These are phyloP conservation scores for Tetanocera ferruginea DNA, from an alignment of 2,888 invertebrate genomes.

Conservation along the genomic window DNA sequence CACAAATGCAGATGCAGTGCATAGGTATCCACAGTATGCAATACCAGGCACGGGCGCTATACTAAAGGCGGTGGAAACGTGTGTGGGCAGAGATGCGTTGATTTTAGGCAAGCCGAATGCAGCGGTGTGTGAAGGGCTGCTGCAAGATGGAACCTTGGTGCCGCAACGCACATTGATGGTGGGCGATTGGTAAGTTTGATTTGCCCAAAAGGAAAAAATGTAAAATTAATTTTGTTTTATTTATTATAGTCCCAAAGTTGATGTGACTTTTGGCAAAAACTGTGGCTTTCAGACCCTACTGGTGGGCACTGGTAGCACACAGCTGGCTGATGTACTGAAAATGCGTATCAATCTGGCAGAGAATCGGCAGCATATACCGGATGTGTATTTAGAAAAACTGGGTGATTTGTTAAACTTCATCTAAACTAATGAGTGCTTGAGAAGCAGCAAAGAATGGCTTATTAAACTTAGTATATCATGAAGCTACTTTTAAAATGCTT, in stretches of 20 bases:
- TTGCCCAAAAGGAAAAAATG: not conserved
- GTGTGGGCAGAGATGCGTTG: slow-evolving; percentile 81
- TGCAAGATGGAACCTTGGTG: slow-evolving; percentile 79
- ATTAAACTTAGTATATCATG: too few relatives aligned
- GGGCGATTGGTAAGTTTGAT: slow-evolving; percentile 64
- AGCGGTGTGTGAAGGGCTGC: slow-evolving; percentile 80
- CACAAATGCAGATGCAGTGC: slow-evolving; percentile 92
- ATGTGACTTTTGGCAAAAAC: slow-evolving; percentile 88
- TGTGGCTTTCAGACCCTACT: slow-evolving; percentile 90
- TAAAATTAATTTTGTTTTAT: not conserved
- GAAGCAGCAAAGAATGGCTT: too few relatives aligned
- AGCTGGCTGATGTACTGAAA: slow-evolving; percentile 72
- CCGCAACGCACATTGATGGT: slow-evolving; percentile 78
- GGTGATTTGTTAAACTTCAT: slow-evolving; percentile 75
- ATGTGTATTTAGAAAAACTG: slow-evolving; percentile 79
- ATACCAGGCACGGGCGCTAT: slow-evolving; percentile 87
- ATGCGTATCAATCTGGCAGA: slow-evolving; percentile 72
- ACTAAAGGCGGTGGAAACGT: slow-evolving; percentile 86
- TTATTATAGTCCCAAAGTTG: slow-evolving; percentile 84
- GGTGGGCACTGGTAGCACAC: slow-evolving; percentile 89
- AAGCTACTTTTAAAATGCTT: too few relatives aligned
- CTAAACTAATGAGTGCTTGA: not conserved
- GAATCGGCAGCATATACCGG: slow-evolving; percentile 77
- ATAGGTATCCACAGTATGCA: slow-evolving; percentile 80
- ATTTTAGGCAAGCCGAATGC: slow-evolving; percentile 92